These are phyloP conservation scores for Fragum sueziense DNA, from an alignment of 2,888 invertebrate species.

Conservation along the genomic window DNA sequence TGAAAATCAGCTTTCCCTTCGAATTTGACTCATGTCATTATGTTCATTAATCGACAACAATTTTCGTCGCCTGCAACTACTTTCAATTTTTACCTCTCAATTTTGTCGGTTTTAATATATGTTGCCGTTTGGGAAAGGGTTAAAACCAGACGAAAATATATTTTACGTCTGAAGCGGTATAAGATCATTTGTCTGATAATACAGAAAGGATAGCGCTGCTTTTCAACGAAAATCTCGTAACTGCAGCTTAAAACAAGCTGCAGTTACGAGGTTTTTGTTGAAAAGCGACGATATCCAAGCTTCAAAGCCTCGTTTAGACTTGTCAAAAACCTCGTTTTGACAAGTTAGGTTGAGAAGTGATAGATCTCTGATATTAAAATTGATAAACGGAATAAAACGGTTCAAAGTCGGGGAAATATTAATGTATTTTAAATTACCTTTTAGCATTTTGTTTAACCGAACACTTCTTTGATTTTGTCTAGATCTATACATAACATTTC, in stretches of 20 bases:
- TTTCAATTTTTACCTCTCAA: no score
- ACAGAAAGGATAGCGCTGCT: no score
- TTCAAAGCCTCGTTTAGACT: conserved; percentile 14
- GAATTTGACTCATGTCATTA: no score
- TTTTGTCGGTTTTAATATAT: no score
- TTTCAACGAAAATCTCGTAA: no score
- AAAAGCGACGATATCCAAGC: no score
- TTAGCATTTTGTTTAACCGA: conserved; percentile 17
- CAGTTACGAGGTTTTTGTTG: no score
- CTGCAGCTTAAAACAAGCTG: no score
- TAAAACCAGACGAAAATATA: background rate
- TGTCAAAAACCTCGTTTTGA: conserved; percentile 12
- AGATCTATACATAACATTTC: background rate
- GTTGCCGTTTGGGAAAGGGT: no score
- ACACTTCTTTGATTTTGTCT: background rate
- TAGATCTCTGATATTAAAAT: conserved; percentile 19
- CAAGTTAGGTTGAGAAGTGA: conserved; percentile 9
- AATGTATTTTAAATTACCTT: conserved; percentile 60
- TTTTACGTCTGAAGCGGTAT: conserved; percentile 7
- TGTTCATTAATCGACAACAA: no score
- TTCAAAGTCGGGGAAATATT: conserved; percentile 19
- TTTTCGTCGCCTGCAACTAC: no score
- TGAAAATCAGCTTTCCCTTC: no score
- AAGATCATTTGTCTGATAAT: conserved; percentile 6
- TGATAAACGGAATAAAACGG: conserved; percentile 13